Base-by-base conservation (phyloP, 2,113 vertebrate species). In the Antigone vipio region DNA sequence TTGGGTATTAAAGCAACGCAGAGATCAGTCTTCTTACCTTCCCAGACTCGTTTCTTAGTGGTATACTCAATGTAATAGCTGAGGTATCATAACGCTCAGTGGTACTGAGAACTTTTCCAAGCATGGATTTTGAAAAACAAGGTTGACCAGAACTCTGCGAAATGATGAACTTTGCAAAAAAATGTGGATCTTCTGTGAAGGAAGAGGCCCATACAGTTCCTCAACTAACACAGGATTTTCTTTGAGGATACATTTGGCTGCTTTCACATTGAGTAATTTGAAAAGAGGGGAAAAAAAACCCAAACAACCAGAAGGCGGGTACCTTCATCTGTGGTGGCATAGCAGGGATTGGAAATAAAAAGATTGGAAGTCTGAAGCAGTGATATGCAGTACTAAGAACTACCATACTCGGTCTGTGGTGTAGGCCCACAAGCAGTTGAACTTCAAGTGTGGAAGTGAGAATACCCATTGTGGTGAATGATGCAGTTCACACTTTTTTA, bases 401-500 rank as follows among this genome's bases (percentile, higher is more conserved):
- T 7, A 18, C 63, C 47, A 4, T 50, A 3, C 23, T 83, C 42
- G 52, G 38, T 85, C 29, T 90, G 82, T 77, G 71, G 34, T 80
- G 7, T 66, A 78, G 92, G 24, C 82, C 92, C 71, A 68, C 44
- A 40, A 45, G 50, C 45, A 72, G 62, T 44, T 24, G 29, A 92
- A 34, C 77, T 62, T 6, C 1, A 53, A 22, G 21, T 45, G 71
- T 83, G 75, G 78, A 69, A 53, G 58, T 58, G 58, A 79, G 78
- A 76, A 24, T 60, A 26, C 32, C 34, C 32, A 14, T 77, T 71
- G 81, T 89, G 81, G 92, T 68, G 32, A 89, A 7, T 6, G 16
- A 49, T 64, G 21, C 44, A 34, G 59, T 83, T 95, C 67, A 88
- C 83, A 62, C 85, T 88, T 90, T 88, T 90, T 2, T 5, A 30